phyloP scores from a whole-genome alignment of 2,113 vertebrate genomes.

The Triplophysa tibetana region DNA sequence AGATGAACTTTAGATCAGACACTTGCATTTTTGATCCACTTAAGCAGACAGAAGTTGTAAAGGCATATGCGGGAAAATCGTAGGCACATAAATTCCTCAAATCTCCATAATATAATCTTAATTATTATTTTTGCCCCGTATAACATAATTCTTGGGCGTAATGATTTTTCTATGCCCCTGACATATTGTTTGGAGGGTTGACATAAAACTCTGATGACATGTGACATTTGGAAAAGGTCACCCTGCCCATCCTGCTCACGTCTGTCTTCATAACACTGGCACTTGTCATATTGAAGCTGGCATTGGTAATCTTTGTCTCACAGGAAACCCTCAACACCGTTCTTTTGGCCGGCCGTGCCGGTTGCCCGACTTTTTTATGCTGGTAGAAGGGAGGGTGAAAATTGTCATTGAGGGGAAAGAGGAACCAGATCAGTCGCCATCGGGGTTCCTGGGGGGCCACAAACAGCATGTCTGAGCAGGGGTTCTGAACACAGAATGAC shows the following conservation, averaged over 20 bases:
- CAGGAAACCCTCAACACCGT: slow-evolving; percentile 22
- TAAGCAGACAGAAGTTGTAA: slow-evolving; percentile 19
- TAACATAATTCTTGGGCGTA: slow-evolving; percentile 90
- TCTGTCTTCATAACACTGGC: slow-evolving; percentile 83
- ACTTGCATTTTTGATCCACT: not conserved
- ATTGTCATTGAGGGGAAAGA: slow-evolving; percentile 50
- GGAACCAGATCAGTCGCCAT: slow-evolving; percentile 47
- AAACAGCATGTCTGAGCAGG: slow-evolving; percentile 65
- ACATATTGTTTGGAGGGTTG: slow-evolving; percentile 98
- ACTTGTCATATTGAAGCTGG: slow-evolving; percentile 82
- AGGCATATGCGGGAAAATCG: slow-evolving; percentile 5
- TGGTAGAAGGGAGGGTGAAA: slow-evolving; percentile 38
- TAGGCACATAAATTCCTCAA: slow-evolving; percentile 59
- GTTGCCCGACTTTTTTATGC: slow-evolving; percentile 26
- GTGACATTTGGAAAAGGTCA: slow-evolving; percentile 99
- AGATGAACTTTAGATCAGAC: slow-evolving; percentile 12
- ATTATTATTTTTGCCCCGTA: slow-evolving; percentile 80
- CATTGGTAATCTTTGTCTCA: slow-evolving; percentile 77
- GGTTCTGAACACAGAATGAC: slow-evolving; percentile 67
- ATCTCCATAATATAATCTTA: slow-evolving; percentile 78
- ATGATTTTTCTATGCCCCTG: slow-evolving; percentile 98
- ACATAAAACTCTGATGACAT: slow-evolving; percentile 99
- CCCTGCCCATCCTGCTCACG: slow-evolving; percentile 81
- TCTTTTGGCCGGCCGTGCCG: slow-evolving; percentile 35
- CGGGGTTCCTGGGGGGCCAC: slow-evolving; percentile 52